Percentiles rank a stretch among this genome's conserved stretches.
phyloP scores from a whole-genome alignment of 2,797 vertebrate species.

The Chaenodraco wilsoni region DNA sequence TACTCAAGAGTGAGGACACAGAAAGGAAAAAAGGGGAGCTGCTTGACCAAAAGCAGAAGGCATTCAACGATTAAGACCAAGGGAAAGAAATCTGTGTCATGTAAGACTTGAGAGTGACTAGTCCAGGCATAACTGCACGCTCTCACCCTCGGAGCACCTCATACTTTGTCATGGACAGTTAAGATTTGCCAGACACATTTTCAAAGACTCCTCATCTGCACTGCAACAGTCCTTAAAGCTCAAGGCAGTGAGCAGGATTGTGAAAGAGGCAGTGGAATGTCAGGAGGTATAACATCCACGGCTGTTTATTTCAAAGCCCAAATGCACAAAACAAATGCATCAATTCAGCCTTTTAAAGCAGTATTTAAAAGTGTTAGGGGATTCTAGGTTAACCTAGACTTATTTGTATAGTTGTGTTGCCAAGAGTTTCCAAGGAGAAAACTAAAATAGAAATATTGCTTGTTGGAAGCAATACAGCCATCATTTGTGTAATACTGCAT shows the following conservation, averaged over 20 bases:
- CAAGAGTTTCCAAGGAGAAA: background rate
- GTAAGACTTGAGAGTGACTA: constrained; percentile 16
- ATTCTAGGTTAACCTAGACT: too few relatives aligned
- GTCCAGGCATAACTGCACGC: constrained; percentile 28
- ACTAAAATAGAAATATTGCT: background rate
- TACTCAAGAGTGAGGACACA: background rate
- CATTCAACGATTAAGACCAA: background rate
- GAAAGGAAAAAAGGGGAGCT: background rate
- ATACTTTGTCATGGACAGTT: constrained; percentile 42
- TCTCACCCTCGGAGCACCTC: constrained; percentile 14
- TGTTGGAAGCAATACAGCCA: background rate
- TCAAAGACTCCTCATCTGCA: constrained; percentile 45
- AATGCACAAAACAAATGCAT: background rate
- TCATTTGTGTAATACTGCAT: background rate
- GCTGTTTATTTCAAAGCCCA: constrained; percentile 44
- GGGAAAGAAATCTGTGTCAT: constrained; percentile 9
- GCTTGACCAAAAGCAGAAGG: constrained; percentile 30
- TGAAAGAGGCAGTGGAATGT: constrained; percentile 42
- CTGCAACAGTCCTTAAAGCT: constrained; percentile 37
- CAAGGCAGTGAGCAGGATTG: constrained; percentile 41
- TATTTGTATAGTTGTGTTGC: background rate
- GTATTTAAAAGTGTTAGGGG: background rate
- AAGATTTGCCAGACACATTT: constrained; percentile 61
- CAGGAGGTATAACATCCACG: constrained; percentile 28
- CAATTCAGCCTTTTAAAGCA: background rate